phyloP scores from a whole-genome alignment of 2,888 invertebrate species.

The Dryococelus australis region DNA sequence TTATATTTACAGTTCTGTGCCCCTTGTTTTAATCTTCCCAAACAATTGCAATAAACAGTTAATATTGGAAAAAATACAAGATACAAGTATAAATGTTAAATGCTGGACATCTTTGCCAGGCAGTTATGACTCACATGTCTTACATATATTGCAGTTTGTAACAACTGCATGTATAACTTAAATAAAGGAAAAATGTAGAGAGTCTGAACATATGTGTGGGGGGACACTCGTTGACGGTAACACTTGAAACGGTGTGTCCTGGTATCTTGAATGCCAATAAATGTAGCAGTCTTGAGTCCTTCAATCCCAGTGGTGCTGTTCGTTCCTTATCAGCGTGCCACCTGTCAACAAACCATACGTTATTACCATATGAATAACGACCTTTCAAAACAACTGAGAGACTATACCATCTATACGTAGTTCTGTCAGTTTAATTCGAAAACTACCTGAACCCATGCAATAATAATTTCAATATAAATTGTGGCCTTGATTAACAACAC shows the following conservation, averaged over 20 bases:
- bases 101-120: not conserved
- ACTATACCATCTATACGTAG: too few species aligned
- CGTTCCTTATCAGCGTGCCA: not conserved
- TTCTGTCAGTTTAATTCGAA: too few species aligned
- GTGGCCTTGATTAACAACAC: too few species aligned
- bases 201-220: not conserved
- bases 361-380: too few species aligned
- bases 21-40: not conserved
- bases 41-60: not conserved
- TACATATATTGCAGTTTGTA: not conserved
- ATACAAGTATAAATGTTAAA: not conserved
- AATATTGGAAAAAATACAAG: not conserved
- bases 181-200: not conserved
- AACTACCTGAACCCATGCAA: too few species aligned
- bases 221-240: not conserved
- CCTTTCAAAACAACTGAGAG: too few species aligned
- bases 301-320: not conserved
- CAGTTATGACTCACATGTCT: not conserved
- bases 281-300: not conserved
- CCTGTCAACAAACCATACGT: not conserved
- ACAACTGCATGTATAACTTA: not conserved
- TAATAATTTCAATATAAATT: too few species aligned
- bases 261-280: not conserved
- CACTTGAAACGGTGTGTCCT: not conserved
- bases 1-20: conserved; percentile 4